Evolutionary conservation across 1,140 invertebrate species (phyloP), one percentile per base, ranked within the genome.

Genomic region (Euwallacea similis): DNA sequence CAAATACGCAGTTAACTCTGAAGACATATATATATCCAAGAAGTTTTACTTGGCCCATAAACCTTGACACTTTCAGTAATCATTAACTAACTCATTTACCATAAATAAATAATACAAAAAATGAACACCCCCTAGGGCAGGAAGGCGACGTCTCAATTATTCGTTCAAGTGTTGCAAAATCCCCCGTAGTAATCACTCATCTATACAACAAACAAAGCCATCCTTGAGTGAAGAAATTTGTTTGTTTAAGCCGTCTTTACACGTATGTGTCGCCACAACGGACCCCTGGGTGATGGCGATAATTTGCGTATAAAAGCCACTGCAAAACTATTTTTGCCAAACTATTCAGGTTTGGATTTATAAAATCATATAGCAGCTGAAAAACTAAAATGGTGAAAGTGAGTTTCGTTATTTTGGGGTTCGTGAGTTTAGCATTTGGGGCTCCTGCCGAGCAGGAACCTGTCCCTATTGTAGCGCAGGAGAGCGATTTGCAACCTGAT

Each of bases 401-500:
- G n/a, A 7, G 53, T 11, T 63, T 70, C 7, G 44, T 58, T 13
- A 0, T 63, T 44, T 42, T 71, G 33, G 63, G n/a, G 6, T 50
- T 10, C n/a, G 53, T 47, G 6, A 41, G 42, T 46, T 42, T n/a
- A 9, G 68, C 44, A 46, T 21, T 70, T 15, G 21, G 46, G 15
- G 68, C 68, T 3, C 68, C 66, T 13, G 53, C 61, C 6, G 68
- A 62, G 42, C 47, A 68, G 42, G 70, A 66, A 53, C 70, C 70
- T 9, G 71, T 72, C 13, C 21, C 71, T 13, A 72, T 72, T 21
- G 44, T 72, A 2, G 47, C 71, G 0, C 71, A 72, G 43, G 65
- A 72, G 41, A 72, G 71, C 43, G 71, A 72, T 59, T 56, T 72
- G 54, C 64, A 68, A 46, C 71, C 71, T n/a, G 71, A 72, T 13